A percentile compares a stretch with the other conserved stretches of the same genome.
Evolutionary conservation across 2,113 vertebrate species (phyloP).

Genomic region (Clarias magur): DNA sequence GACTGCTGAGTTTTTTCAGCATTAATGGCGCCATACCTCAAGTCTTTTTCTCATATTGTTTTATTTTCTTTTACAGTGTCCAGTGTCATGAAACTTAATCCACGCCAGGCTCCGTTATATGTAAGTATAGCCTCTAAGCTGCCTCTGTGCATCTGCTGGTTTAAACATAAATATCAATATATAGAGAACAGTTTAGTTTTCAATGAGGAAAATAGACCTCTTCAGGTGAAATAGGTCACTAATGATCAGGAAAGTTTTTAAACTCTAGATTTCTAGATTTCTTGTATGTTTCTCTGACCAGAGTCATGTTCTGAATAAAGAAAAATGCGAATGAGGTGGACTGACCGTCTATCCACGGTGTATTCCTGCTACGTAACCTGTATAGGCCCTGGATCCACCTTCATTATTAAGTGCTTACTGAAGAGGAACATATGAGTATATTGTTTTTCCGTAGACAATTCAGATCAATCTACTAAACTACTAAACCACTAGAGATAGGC

Average conservation of each 20-base stretch:
- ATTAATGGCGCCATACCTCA: neutral
- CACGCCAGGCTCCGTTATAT: conserved; percentile 95
- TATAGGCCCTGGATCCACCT: neutral
- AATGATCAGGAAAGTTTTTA: neutral
- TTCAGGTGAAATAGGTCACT: too few species aligned
- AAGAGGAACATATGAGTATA: neutral
- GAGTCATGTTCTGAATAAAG: neutral
- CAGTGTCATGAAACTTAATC: conserved; percentile 98
- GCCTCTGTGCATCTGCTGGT: conserved; percentile 17
- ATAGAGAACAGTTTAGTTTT: neutral
- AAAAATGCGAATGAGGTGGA: neutral
- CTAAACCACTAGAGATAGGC: neutral
- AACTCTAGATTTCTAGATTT: neutral
- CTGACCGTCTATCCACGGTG: neutral
- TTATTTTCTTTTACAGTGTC: conserved; percentile 76
- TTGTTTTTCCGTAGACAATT: neutral
- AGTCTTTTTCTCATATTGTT: neutral
- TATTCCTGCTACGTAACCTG: neutral
- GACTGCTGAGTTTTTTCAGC: too few species aligned
- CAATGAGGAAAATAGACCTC: neutral
- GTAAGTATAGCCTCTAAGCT: conserved; percentile 79
- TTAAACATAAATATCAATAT: neutral
- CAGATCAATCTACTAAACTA: neutral
- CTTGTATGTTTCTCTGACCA: neutral
- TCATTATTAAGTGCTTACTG: neutral